A percentile compares a stretch with the other conserved stretches of the same genome.
Conservation (phyloP, 2,113 vertebrate species). For the Labeo rohita region DNA sequence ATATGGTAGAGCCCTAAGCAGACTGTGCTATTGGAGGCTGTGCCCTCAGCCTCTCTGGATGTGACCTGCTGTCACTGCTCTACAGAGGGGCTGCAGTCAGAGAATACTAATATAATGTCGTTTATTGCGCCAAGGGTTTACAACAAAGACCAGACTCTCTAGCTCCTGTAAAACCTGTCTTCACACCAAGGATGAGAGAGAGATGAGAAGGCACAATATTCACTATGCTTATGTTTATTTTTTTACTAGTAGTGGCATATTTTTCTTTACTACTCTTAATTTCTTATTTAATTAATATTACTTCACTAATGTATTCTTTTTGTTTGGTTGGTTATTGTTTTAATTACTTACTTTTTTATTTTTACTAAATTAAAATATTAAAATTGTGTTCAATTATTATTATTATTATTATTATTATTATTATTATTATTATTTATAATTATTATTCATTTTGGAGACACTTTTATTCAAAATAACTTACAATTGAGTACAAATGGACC, state of each 20-base stretch:
- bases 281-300: not conserved
- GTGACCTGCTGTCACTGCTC: constrained; percentile 25
- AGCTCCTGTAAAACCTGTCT: not conserved
- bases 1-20: not conserved
- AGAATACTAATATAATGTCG: constrained; percentile 32
- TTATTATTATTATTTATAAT: not conserved
- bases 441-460: too few relatives aligned
- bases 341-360: too few relatives aligned
- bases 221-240: not conserved
- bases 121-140: constrained; percentile 24
- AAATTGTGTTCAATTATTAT: not conserved
- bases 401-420: not conserved
- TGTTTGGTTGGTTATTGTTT: not conserved
- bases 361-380: too few relatives aligned
- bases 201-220: not conserved
- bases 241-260: not conserved
- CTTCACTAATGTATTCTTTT: not conserved
- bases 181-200: not conserved
- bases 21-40: constrained; percentile 10
- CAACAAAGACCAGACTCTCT: not conserved
- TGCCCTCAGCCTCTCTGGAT: constrained; percentile 30
- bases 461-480: too few relatives aligned
- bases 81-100: not conserved
- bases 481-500: too few relatives aligned
- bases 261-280: not conserved